phyloP scores from a whole-genome alignment of 2,797 vertebrate genomes.

The Amniataba percoides region DNA sequence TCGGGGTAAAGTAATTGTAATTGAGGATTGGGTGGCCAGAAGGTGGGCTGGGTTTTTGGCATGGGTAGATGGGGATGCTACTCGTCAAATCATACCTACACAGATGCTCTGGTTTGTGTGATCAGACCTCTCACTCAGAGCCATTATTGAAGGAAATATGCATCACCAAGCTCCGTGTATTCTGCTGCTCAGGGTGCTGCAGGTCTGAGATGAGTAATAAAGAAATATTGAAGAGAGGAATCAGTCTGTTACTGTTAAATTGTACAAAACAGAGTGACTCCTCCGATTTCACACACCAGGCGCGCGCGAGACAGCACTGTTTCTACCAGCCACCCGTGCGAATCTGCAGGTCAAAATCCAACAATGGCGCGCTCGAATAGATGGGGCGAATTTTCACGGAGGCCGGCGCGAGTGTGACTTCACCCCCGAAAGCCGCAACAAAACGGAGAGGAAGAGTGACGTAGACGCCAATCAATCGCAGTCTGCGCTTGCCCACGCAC shows the following conservation, averaged over 20 bases:
- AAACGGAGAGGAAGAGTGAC: neutral
- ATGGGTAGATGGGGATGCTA: neutral
- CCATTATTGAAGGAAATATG: neutral
- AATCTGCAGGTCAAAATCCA: neutral
- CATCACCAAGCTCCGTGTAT: neutral
- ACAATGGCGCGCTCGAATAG: neutral
- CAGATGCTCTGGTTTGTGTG: neutral
- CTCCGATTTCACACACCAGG: neutral
- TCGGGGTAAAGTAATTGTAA: no score
- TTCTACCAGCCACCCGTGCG: neutral
- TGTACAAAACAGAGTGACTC: neutral
- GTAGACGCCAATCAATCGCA: constrained; percentile 8
- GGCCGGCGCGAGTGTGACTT: neutral
- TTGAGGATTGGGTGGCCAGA: neutral
- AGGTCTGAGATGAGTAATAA: neutral
- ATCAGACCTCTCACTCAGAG: neutral
- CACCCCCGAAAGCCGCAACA: neutral
- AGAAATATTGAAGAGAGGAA: neutral
- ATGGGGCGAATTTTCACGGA: neutral
- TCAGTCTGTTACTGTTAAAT: neutral
- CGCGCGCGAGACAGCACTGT: neutral
- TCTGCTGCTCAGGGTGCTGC: neutral
- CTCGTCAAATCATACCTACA: neutral
- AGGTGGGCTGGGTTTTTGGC: neutral
- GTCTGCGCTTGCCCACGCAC: neutral